Conservation (phyloP, 2,797 vertebrate genomes). For the Peromyscus nudipes region DNA sequence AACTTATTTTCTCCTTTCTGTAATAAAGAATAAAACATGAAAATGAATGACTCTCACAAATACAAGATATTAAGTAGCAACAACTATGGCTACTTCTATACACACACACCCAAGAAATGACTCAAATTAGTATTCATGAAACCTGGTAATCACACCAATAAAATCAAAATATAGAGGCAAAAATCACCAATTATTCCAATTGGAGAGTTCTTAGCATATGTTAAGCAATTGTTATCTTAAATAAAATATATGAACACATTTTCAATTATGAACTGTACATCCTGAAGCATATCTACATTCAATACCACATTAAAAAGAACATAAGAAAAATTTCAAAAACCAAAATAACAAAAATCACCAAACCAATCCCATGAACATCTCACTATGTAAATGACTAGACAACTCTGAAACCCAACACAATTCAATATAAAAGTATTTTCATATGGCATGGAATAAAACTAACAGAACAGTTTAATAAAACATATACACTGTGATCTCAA, state of each 20-base stretch:
- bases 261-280: constrained; percentile 30
- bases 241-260: constrained; percentile 57
- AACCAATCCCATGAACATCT: constrained; percentile 37
- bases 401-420: constrained; percentile 49
- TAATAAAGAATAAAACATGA: constrained; percentile 62
- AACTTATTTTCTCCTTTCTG: constrained; percentile 40
- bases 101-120: neutral
- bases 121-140: constrained; percentile 54
- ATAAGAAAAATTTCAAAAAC: constrained; percentile 44
- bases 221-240: constrained; percentile 65
- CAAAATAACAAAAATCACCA: constrained; percentile 49
- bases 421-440: constrained; percentile 59
- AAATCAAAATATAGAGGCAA: constrained; percentile 64
- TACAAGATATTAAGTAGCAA: constrained; percentile 24
- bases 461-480: constrained; percentile 63
- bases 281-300: constrained; percentile 46
- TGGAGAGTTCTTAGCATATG: constrained; percentile 30
- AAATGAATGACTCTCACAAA: constrained; percentile 22
- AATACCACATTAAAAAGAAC: neutral
- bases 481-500: constrained; percentile 26
- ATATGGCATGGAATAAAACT: constrained; percentile 48
- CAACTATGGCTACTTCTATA: constrained; percentile 57
- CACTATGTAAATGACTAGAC: neutral
- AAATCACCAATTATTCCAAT: constrained; percentile 52
- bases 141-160: constrained; percentile 16